Base-by-base conservation (phyloP, 2,888 invertebrate genomes). In the Nemotelus nigrinus region DNA sequence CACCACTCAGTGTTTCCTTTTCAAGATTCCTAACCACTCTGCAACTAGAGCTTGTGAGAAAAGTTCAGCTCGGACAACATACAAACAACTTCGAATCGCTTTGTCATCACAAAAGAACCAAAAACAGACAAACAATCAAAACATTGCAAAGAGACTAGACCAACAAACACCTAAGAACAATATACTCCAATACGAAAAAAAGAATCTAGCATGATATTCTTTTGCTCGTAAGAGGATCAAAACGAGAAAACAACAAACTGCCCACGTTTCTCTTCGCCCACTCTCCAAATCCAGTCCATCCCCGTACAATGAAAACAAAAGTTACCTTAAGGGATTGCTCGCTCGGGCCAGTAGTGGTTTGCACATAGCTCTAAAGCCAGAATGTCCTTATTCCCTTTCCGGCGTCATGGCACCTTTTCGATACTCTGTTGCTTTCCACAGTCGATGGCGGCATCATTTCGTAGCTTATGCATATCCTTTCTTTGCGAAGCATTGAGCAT, bases 381-480 rank as follows among this genome's bases (percentile, higher is more conserved):
- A 43, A 63, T 63, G 63, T 63, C 41, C 60, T 47, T 74, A 50
- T 48, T 74, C 48, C 60, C 74, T 57, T 72, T 72, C 58, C 58
- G 72, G 72, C 60, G 44, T 10, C 25, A 48, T 60, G 74, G 63
- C 60, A 60, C 63, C 63, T 74, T 74, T 60, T 74, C 10, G 44
- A 41, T 55, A 57, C 60, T 25, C 25, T 60, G 74, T 74, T 74
- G 60, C 60, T 74, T 74, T 74, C 50, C 63, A 25, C 25, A 25
- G 63, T 74, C 60, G 63, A 25, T 25, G 41, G 7, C n/a, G 55
- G 25, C 48, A 48, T 76, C 55, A 64, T 63, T 65, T 76, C 64
- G 47, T 64, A 65, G 64, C 65, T 77, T 79, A 79, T 79, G 79
- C 79, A 79, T 79, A 79, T 79, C 79, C 76, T 72, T 72, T 25